These are phyloP conservation scores for Sarcophilus harrisii DNA, from an alignment of 2,797 vertebrate species.

Conservation along the genomic window DNA sequence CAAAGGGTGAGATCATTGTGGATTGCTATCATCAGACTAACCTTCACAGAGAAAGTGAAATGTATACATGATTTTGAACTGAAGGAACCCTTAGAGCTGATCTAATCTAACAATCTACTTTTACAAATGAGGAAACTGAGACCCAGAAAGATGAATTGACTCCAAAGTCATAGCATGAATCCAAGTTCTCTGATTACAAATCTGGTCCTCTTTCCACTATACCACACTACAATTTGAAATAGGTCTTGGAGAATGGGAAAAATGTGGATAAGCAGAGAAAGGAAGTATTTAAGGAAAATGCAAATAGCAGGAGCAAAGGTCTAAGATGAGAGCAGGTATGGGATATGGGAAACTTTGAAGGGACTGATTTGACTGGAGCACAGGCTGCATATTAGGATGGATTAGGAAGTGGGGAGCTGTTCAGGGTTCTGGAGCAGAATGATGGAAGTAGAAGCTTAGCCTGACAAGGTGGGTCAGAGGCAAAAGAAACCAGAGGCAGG, in stretches of 20 bases:
- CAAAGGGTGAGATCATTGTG: not conserved
- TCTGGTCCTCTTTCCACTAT: too few relatives aligned
- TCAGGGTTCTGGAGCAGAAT: not conserved
- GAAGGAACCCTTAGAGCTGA: not conserved
- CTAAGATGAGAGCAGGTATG: not conserved
- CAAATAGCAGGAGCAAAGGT: not conserved
- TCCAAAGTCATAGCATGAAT: not conserved
- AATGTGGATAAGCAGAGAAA: not conserved
- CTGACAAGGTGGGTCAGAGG: not conserved
- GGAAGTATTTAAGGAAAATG: not conserved
- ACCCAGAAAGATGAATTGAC: not conserved
- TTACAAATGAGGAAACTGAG: not conserved
- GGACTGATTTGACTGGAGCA: not conserved
- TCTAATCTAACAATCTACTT: not conserved
- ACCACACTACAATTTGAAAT: too few relatives aligned
- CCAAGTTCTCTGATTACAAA: not conserved
- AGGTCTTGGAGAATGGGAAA: not conserved
- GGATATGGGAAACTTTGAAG: not conserved
- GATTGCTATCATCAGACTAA: too few relatives aligned
- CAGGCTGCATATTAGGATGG: not conserved
- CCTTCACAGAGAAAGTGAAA: not conserved
- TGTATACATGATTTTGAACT: not conserved
- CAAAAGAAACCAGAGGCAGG: not conserved
- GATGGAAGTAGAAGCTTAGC: not conserved
- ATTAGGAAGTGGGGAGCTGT: not conserved